These are phyloP conservation scores for Mustela nigripes DNA, from an alignment of 2,113 vertebrate species.

Conservation along the genomic window DNA sequence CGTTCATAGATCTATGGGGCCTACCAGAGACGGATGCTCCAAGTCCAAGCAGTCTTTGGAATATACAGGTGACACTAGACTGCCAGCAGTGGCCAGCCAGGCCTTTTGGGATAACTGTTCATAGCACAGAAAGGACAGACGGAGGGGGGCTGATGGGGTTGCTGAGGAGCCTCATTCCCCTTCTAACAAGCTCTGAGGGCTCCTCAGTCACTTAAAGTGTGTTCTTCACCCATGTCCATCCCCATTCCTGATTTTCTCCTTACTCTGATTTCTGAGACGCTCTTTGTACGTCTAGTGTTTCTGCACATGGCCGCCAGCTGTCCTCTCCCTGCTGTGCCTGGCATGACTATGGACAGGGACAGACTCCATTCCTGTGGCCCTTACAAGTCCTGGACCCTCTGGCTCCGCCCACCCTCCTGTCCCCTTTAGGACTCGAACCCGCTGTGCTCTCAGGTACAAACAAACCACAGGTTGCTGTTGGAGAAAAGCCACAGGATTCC, in stretches of 20 bases:
- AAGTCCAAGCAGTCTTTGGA: neutral
- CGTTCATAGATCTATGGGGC: neutral
- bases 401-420: no score
- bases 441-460: neutral
- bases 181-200: neutral
- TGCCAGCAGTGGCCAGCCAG: neutral
- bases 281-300: neutral
- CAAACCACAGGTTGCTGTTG: no score
- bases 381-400: neutral
- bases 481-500: rapidly evolving
- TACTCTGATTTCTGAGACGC: neutral
- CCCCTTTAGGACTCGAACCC: neutral
- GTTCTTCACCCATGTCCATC: neutral
- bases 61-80: neutral
- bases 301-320: neutral
- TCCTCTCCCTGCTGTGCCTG: neutral
- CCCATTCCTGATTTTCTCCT: neutral
- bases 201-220: neutral
- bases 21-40: rapidly evolving
- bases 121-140: neutral
- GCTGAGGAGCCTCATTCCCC: neutral
- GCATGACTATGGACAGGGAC: neutral
- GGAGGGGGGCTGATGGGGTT: neutral
- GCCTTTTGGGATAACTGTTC: neutral
- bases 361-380: neutral